Conservation (phyloP, 2,888 invertebrate genomes). For the Stictocephala bisonia region DNA sequence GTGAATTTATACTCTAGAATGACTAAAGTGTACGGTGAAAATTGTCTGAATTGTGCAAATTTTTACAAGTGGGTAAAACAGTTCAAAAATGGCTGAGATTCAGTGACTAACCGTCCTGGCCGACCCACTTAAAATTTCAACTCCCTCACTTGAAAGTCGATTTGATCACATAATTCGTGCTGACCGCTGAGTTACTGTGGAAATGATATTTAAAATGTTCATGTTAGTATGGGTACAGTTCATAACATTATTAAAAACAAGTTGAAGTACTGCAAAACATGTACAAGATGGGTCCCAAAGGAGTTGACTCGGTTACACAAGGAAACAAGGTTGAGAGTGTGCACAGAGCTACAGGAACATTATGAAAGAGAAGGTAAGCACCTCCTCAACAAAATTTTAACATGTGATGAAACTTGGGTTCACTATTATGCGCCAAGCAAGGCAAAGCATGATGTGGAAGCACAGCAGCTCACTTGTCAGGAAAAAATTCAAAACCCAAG, state of each 20-base stretch:
- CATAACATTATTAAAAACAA: too few relatives aligned
- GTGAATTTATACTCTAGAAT: too few relatives aligned
- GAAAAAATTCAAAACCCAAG: neutral
- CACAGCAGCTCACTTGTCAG: neutral
- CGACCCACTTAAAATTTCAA: too few relatives aligned
- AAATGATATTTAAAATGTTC: too few relatives aligned
- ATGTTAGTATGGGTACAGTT: too few relatives aligned
- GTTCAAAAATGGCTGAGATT: constrained; percentile 10
- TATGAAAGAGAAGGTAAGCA: neutral
- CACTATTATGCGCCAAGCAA: neutral
- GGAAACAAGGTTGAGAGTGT: neutral
- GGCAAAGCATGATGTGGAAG: constrained; percentile 11
- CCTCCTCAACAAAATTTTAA: neutral
- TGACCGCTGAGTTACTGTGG: too few relatives aligned
- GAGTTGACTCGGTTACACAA: constrained; percentile 33
- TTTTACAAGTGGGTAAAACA: too few relatives aligned
- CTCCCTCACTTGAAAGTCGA: too few relatives aligned
- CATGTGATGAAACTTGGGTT: constrained; percentile 1
- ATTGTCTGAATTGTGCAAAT: too few relatives aligned
- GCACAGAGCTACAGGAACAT: constrained; percentile 9
- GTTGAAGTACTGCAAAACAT: constrained; percentile 30
- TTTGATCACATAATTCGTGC: too few relatives aligned
- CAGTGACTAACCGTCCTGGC: constrained; percentile 55
- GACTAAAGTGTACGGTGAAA: too few relatives aligned
- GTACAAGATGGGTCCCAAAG: constrained; percentile 26